Conservation (phyloP, 2,797 vertebrate genomes). For the Rhadinocentrus ornatus region DNA sequence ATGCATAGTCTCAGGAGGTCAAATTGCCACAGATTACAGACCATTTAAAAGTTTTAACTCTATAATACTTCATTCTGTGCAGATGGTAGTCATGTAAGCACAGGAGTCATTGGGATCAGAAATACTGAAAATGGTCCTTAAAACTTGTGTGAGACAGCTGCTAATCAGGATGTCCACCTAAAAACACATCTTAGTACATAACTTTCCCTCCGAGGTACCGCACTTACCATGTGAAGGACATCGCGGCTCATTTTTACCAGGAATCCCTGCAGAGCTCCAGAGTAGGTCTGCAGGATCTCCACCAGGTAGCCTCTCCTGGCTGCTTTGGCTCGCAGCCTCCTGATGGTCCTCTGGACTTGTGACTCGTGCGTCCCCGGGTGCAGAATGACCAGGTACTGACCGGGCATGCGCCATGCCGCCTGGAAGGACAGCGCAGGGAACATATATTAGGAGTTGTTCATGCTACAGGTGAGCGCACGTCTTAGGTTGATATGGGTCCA, state of each 20-base stretch:
- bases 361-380: slow-evolving; percentile 67
- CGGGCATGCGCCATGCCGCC: slow-evolving; percentile 86
- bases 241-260: slow-evolving; percentile 83
- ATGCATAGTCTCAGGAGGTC: not conserved
- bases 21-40: not conserved
- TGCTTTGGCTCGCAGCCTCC: slow-evolving; percentile 77
- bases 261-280: slow-evolving; percentile 82
- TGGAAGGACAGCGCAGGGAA: slow-evolving; percentile 55
- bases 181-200: not conserved
- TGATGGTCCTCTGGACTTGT: slow-evolving; percentile 74
- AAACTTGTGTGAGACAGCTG: too few species aligned
- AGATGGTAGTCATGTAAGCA: too few species aligned
- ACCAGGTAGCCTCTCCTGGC: slow-evolving; percentile 79
- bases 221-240: slow-evolving; percentile 83
- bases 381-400: slow-evolving; percentile 87
- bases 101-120: too few species aligned
- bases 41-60: not conserved
- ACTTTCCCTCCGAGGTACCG: not conserved
- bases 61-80: not conserved
- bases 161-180: not conserved
- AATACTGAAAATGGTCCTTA: too few species aligned
- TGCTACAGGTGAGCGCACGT: slow-evolving; percentile 12
- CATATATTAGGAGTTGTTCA: not conserved
- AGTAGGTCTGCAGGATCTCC: slow-evolving; percentile 84
- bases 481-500: not conserved